Evolutionary conservation across 2,888 invertebrate genomes (phyloP).

Genomic region (Trichopoda pennipes): DNA sequence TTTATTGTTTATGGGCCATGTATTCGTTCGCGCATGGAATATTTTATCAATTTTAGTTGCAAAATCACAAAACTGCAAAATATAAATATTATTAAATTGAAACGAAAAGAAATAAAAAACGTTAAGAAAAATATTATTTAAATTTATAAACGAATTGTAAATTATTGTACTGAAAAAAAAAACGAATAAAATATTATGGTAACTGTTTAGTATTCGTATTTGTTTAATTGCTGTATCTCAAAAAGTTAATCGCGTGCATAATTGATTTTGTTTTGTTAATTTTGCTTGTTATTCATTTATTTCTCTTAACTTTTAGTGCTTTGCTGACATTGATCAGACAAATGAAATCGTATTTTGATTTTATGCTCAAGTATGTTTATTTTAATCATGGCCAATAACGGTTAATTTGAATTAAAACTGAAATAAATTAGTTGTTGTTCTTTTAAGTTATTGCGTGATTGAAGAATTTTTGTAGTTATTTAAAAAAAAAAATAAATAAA

Average conservation of each 20-base stretch:
- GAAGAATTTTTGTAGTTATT: background rate
- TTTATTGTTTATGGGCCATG: slow-evolving; percentile 53
- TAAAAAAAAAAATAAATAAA: too few relatives aligned
- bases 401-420: slow-evolving; percentile 1
- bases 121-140: slow-evolving; percentile 28
- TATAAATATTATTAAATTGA: slow-evolving; percentile 18
- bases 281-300: slow-evolving; percentile 3
- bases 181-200: slow-evolving; percentile 27
- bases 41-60: slow-evolving; percentile 48
- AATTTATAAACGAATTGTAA: slow-evolving; percentile 41
- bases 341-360: slow-evolving; percentile 56
- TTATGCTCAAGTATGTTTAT: slow-evolving; percentile 46
- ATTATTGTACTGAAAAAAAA: slow-evolving; percentile 17
- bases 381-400: slow-evolving; percentile 49
- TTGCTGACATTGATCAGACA: slow-evolving; percentile 52
- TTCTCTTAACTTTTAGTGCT: slow-evolving; percentile 23
- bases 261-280: slow-evolving; percentile 34
- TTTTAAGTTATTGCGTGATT: background rate
- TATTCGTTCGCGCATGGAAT: slow-evolving; percentile 48
- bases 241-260: slow-evolving; percentile 55
- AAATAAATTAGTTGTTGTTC: background rate
- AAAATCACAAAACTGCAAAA: slow-evolving; percentile 41
- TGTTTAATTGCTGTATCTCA: slow-evolving; percentile 50
- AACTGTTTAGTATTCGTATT: slow-evolving; percentile 18
- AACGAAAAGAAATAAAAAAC: slow-evolving; percentile 4